Evolutionary conservation across 2,113 vertebrate genomes (phyloP).

Genomic region (Myotis davidii): DNA sequence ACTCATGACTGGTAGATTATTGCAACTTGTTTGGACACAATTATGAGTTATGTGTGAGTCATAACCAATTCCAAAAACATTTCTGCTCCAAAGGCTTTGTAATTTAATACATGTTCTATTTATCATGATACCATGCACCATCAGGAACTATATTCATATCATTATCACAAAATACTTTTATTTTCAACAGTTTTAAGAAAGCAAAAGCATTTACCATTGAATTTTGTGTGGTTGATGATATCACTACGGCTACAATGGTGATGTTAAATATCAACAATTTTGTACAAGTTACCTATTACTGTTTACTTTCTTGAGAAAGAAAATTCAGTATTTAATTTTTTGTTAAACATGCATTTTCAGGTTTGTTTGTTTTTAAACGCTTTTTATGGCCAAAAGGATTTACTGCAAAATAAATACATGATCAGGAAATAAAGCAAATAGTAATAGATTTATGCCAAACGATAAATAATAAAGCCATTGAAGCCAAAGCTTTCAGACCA

Average conservation of each 20-base stretch:
- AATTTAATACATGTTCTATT: constrained; percentile 2
- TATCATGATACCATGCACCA: neutral
- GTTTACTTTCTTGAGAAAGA: neutral
- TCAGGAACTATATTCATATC: neutral
- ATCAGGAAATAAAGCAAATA: constrained; percentile 1
- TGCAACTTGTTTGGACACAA: neutral
- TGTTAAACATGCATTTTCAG: neutral
- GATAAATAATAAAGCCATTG: neutral
- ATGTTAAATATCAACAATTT: neutral
- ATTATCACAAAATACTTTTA: constrained; percentile 14
- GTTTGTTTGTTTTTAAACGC: neutral
- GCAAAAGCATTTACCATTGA: neutral
- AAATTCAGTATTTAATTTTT: constrained; percentile 12
- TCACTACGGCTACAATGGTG: neutral
- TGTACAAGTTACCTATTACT: neutral
- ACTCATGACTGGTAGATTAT: neutral
- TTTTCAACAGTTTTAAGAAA: neutral
- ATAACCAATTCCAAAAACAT: neutral
- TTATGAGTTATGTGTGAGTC: neutral
- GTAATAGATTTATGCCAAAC: neutral
- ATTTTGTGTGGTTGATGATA: neutral
- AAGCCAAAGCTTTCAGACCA: neutral
- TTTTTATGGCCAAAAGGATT: neutral
- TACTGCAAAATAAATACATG: neutral
- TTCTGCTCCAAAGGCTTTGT: neutral